Percentiles rank a stretch among this genome's conserved stretches.
These are phyloP conservation scores for Calliphora vicina DNA, from an alignment of 1,140 invertebrate species.

Conservation along the genomic window DNA sequence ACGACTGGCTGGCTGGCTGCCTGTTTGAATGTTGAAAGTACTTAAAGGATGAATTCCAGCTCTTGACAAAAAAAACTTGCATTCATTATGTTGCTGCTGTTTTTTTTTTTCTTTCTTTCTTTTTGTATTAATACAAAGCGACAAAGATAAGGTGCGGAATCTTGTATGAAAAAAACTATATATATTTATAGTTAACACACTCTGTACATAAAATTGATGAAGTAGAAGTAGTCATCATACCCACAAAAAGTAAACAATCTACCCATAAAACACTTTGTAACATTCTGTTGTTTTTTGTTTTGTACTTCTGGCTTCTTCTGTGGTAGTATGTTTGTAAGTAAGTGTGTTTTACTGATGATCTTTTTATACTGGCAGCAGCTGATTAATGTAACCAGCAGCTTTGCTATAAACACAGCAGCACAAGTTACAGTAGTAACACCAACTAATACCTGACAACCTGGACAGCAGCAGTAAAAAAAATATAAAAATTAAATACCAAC, in stretches of 20 bases:
- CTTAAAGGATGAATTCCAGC: background rate
- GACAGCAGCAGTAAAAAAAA: background rate
- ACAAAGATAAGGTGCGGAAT: conserved; percentile 27
- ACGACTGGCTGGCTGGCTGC: background rate
- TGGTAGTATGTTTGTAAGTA: background rate
- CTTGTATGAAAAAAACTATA: background rate
- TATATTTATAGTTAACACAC: background rate
- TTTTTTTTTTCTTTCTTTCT: too few relatives aligned
- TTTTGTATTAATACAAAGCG: conserved; percentile 12
- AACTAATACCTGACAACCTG: background rate
- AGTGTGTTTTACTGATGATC: background rate
- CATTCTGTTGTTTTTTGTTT: background rate
- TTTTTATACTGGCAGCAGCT: conserved; percentile 2
- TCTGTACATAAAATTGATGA: background rate
- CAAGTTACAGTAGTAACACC: conserved; percentile 16
- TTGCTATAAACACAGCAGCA: background rate
- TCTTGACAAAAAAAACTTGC: background rate
- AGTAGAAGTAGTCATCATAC: background rate
- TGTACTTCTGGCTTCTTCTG: too few relatives aligned
- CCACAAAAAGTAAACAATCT: background rate
- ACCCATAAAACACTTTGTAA: background rate
- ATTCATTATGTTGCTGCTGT: background rate
- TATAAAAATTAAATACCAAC: background rate
- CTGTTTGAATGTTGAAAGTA: background rate
- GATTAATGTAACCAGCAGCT: conserved; percentile 20